Evolutionary conservation across 2,888 invertebrate species (phyloP), one percentile per base, ranked within the genome.

Genomic region (Ceriagrion tenellum): DNA sequence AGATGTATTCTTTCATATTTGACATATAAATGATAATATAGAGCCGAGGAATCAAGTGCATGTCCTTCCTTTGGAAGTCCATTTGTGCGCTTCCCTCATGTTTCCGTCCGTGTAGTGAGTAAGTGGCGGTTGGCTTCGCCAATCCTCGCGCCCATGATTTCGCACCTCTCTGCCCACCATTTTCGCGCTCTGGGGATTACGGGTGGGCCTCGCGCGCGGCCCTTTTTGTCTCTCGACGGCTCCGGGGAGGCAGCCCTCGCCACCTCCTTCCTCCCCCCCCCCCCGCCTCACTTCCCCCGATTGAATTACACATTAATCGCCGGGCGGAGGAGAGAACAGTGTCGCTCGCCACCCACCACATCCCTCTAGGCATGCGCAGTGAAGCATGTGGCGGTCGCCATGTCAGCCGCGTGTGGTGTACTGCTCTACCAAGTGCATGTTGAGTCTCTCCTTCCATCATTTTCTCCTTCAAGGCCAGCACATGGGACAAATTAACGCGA

Each of bases 281-380:
- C 47, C 47, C 2, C 81, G 2, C 35, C 16, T 16, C 30, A 35
- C 13, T 59, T 3, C 81, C 81, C 81, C 81, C 35, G 81, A 30
- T 81, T 35, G 81, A 35, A 81, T 81, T 35, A 35, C 81, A 35
- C 81, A 81, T 81, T 81, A 81, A 81, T 81, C 81, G 81, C 81
- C 35, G 35, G n/a, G 35, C 81, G 81, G 35, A 35, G 81, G 81
- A 8, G 81, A 35, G 30, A 81, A 35, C 35, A n/a, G n/a, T 26
- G 69, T 69, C 23, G 30, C 35, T 13, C 35, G 30, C 18, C 30
- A 81, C 30, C 16, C 35, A 16, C 16, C 30, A 13, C 13, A 13
- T 18, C 81, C 30, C 30, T 35, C 81, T 16, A 18, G 81, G 81
- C 81, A 81, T 81, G 81, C 81, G 81, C 81, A 30, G 30, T 81